These are phyloP conservation scores for Petrolisthes manimaculis DNA, from an alignment of 2,888 invertebrate species.

Conservation along the genomic window DNA sequence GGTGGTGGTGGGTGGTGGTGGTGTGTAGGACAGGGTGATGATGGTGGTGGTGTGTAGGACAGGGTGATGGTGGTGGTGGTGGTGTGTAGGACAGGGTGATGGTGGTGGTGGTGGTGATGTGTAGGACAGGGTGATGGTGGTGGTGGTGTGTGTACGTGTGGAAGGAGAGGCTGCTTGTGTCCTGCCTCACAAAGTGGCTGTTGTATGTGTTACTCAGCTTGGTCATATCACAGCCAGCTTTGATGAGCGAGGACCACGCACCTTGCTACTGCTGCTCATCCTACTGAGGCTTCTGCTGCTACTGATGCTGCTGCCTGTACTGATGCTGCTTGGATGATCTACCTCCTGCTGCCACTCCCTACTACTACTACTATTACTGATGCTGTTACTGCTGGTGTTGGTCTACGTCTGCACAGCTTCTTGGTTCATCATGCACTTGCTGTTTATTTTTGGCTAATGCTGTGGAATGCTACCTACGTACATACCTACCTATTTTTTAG, in stretches of 20 bases:
- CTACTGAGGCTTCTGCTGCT: background rate
- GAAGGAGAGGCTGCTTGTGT: constrained; percentile 28
- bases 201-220: constrained; percentile 79
- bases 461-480: background rate
- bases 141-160: background rate
- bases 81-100: background rate
- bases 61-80: background rate
- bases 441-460: background rate
- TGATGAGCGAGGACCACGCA: constrained; percentile 73
- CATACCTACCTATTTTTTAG: no score
- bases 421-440: background rate
- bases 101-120: background rate
- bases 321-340: background rate
- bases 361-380: constrained; percentile 16
- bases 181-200: constrained; percentile 81
- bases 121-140: background rate
- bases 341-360: background rate
- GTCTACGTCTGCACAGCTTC: background rate
- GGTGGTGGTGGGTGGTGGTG: background rate
- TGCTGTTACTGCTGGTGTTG: background rate
- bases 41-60: background rate
- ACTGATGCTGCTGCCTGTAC: constrained; percentile 2
- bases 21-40: background rate
- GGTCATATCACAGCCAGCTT: constrained; percentile 96
- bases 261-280: background rate